phyloP scores from a whole-genome alignment of 2,888 invertebrate genomes.

The Xanthorhoe spadicearia region DNA sequence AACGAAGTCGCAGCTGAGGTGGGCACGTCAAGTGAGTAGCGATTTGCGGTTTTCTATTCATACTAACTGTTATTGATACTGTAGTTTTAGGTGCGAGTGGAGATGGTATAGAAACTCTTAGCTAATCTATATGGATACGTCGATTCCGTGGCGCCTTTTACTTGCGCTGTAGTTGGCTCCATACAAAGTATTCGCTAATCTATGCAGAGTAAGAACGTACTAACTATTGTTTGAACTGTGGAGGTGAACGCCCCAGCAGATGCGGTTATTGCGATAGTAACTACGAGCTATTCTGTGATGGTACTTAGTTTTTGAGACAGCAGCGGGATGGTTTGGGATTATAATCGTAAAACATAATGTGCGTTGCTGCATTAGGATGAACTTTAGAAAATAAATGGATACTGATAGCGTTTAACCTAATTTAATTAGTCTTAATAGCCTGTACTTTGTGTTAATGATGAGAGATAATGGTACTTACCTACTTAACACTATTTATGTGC shows the following conservation, averaged over 20 bases:
- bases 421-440: neutral
- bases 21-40: slow-evolving; percentile 78
- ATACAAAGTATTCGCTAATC: neutral
- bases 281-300: slow-evolving; percentile 1
- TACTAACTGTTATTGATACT: slow-evolving; percentile 20
- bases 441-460: neutral
- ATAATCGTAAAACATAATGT: neutral
- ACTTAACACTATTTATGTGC: too few relatives aligned
- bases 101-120: neutral
- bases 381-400: neutral
- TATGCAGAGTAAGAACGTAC: neutral
- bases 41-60: slow-evolving; percentile 41
- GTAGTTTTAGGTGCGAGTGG: slow-evolving; percentile 2
- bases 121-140: neutral
- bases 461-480: too few relatives aligned
- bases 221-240: slow-evolving; percentile 14
- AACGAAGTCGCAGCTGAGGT: slow-evolving; percentile 79
- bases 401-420: slow-evolving; percentile 4
- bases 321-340: neutral
- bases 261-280: slow-evolving; percentile 5
- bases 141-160: neutral
- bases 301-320: slow-evolving; percentile 2
- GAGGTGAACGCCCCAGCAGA: slow-evolving; percentile 17
- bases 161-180: neutral
- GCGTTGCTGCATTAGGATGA: neutral